Conservation (phyloP, 2,113 vertebrate genomes). For the Barnardius zonarius region DNA sequence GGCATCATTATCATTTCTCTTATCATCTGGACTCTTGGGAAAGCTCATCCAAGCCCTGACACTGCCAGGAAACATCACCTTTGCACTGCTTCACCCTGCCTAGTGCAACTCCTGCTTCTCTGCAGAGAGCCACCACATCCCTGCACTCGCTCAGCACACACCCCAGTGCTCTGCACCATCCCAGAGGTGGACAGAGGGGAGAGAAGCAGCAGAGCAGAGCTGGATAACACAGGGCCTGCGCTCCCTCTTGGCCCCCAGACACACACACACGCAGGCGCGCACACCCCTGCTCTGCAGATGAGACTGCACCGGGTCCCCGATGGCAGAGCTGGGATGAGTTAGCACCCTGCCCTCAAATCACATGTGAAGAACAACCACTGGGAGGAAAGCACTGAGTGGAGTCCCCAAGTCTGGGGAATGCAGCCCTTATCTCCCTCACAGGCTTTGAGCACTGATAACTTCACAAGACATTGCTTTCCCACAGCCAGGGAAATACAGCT, state of each 20-base stretch:
- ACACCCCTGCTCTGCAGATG: not conserved
- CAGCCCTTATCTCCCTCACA: constrained; percentile 8
- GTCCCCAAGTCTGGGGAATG: constrained; percentile 5
- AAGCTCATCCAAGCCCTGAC: not conserved
- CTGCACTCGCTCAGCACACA: not conserved
- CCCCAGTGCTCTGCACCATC: not conserved
- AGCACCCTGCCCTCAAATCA: not conserved
- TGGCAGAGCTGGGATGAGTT: not conserved
- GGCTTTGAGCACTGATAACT: not conserved
- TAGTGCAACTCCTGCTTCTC: not conserved
- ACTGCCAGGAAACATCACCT: not conserved
- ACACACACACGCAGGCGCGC: rapidly evolving
- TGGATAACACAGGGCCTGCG: not conserved
- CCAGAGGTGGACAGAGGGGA: not conserved
- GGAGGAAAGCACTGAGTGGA: not conserved
- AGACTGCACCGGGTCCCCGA: not conserved
- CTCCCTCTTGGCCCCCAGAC: not conserved
- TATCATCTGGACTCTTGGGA: not conserved
- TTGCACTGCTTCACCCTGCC: not conserved
- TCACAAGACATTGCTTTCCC: not conserved
- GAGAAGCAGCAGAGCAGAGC: not conserved
- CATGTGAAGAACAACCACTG: not conserved
- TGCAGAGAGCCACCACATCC: not conserved
- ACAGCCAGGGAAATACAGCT: not conserved
- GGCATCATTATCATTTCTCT: not conserved